Evolutionary conservation across 2,113 vertebrate genomes (phyloP).

Genomic region (Passer montanus): DNA sequence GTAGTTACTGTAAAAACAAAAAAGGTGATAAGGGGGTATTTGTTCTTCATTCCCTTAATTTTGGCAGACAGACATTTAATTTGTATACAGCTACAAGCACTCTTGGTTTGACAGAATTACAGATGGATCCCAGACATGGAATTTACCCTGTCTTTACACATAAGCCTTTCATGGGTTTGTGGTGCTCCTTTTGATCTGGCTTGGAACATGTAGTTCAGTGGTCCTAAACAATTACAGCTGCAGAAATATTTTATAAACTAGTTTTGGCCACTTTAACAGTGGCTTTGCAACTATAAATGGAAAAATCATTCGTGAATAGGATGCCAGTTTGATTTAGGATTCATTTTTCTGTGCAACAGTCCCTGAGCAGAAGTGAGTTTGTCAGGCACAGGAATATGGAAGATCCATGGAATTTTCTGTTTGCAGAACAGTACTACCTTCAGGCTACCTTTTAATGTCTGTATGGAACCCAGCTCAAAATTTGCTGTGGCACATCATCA

Average conservation of each 20-base stretch:
- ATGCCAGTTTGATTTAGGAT: constrained; percentile 18
- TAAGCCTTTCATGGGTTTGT: constrained; percentile 56
- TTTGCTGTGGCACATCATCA: neutral
- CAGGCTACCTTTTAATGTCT: neutral
- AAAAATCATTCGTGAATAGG: constrained; percentile 6
- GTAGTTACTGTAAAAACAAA: neutral
- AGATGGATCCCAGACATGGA: constrained; percentile 42
- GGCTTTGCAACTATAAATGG: constrained; percentile 50
- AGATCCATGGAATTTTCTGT: neutral
- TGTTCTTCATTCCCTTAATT: constrained; percentile 25
- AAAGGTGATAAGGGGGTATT: neutral
- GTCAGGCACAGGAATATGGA: neutral
- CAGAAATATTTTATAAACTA: constrained; percentile 37
- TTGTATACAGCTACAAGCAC: constrained; percentile 23
- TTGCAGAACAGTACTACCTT: neutral
- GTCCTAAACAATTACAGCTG: constrained; percentile 52
- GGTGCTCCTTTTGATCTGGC: constrained; percentile 59
- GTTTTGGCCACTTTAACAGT: constrained; percentile 22
- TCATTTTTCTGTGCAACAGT: neutral
- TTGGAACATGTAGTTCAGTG: constrained; percentile 50
- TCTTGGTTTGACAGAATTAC: constrained; percentile 49
- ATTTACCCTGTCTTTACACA: constrained; percentile 54
- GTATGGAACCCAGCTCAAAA: neutral
- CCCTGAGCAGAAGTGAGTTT: neutral
- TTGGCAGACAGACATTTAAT: constrained; percentile 43